phyloP scores from a whole-genome alignment of 1,140 invertebrate species.

The Drosophila pallidifrons region DNA sequence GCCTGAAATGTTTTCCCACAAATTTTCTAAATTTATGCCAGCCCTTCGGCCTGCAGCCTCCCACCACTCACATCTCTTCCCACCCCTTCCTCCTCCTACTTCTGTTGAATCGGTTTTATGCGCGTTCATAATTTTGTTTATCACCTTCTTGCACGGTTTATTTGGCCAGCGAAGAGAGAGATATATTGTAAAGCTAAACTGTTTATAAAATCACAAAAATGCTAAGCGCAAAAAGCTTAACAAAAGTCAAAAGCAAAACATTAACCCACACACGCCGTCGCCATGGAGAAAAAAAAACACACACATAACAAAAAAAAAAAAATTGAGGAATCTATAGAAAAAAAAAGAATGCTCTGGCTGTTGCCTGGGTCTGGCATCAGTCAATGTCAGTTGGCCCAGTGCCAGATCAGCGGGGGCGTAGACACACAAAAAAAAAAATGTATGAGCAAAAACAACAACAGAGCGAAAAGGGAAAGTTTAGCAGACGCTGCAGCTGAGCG shows the following conservation, averaged over 20 bases:
- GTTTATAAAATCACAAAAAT: slow-evolving; percentile 64
- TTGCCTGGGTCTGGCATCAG: slow-evolving; percentile 69
- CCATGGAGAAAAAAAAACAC: slow-evolving; percentile 6
- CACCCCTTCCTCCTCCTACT: neutral
- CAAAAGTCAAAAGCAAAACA: slow-evolving; percentile 63
- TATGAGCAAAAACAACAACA: slow-evolving; percentile 20
- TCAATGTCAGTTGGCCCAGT: slow-evolving; percentile 80
- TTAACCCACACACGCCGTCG: slow-evolving; percentile 61
- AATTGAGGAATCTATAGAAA: slow-evolving; percentile 7
- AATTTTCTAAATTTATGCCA: slow-evolving; percentile 71
- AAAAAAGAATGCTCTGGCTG: slow-evolving; percentile 25
- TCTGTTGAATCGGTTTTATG: slow-evolving; percentile 54
- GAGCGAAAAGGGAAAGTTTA: slow-evolving; percentile 21
- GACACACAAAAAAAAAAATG: slow-evolving; percentile 32
- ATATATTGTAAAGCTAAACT: slow-evolving; percentile 34
- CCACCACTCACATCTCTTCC: slow-evolving; percentile 3
- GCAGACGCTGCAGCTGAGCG: slow-evolving; percentile 12
- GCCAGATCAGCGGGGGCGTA: slow-evolving; percentile 67
- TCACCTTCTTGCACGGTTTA: slow-evolving; percentile 49
- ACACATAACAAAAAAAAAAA: slow-evolving; percentile 6
- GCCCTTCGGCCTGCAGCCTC: neutral
- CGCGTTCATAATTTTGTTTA: slow-evolving; percentile 64
- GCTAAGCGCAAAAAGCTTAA: slow-evolving; percentile 50
- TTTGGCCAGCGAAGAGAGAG: slow-evolving; percentile 33
- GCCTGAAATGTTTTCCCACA: slow-evolving; percentile 49